These are phyloP conservation scores for Cremastobaeus sp. DNA, from an alignment of 2,888 invertebrate species.

Conservation along the genomic window DNA sequence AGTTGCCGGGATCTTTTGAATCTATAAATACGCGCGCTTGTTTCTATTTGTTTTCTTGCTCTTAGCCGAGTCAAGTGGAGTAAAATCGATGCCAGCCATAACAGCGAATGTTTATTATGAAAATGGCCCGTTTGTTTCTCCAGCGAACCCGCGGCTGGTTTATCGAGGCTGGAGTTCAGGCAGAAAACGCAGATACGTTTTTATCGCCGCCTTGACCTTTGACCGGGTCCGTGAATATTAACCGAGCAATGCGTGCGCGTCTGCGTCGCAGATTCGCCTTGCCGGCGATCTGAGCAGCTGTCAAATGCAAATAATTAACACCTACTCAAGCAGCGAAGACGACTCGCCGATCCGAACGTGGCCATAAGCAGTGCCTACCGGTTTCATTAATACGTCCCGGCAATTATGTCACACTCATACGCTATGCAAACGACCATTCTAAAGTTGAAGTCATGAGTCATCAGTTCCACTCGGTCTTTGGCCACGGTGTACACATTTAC, in stretches of 20 bases:
- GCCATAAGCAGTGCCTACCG: slow-evolving; percentile 23
- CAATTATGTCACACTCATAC: slow-evolving; percentile 50
- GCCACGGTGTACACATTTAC: slow-evolving; percentile 42
- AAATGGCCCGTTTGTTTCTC: not conserved
- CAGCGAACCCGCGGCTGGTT: too few relatives aligned
- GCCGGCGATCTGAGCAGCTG: too few relatives aligned
- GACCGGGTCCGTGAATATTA: too few relatives aligned
- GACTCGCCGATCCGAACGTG: slow-evolving; percentile 21
- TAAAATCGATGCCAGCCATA: too few relatives aligned
- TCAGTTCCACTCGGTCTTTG: slow-evolving; percentile 36
- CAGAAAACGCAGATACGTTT: too few relatives aligned
- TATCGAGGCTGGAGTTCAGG: too few relatives aligned
- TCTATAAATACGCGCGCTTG: slow-evolving; percentile 21
- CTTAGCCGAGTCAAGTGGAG: too few relatives aligned
- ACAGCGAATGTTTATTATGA: slow-evolving; percentile 1
- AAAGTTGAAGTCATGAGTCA: slow-evolving; percentile 49
- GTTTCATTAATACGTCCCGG: slow-evolving; percentile 39
- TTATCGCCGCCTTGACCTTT: too few relatives aligned
- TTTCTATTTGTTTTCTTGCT: too few relatives aligned
- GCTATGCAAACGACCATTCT: slow-evolving; percentile 48
- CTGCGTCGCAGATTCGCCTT: too few relatives aligned
- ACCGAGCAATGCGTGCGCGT: too few relatives aligned
- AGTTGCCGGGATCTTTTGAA: slow-evolving; percentile 20
- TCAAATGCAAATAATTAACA: not conserved
- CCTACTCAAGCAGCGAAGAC: slow-evolving; percentile 10